Base-by-base conservation (phyloP, 2,797 vertebrate species). In the Phyllotis vaccarum region DNA sequence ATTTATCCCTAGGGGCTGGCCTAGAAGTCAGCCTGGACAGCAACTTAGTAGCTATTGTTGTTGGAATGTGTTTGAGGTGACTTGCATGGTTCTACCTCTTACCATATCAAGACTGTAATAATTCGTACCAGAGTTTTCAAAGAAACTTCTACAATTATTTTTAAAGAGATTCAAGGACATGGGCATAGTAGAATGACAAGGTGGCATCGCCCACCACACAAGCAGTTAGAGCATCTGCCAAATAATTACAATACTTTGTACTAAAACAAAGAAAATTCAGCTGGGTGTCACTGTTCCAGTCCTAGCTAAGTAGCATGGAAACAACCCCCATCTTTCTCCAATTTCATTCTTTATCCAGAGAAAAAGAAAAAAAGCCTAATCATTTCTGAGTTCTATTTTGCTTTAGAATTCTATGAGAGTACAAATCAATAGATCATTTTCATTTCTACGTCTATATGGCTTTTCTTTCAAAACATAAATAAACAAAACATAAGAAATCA, bases 361-460 rank as follows among this genome's bases (percentile, higher is more conserved):
- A 70, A 7, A 12, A 75, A 56, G 43, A 12, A 70, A 7, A 24
- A 54, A 74, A 7, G 19, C 0, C 93, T 54, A 12, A 70, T 62
- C 11, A 80, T 79, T 70, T 90, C 76, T 68, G 54, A 74, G 16
- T 83, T 95, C 5, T 83, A 31, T 79, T 89, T 68, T 80, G 4
- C 8, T 94, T 66, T 49, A 34, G 2, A 95, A 80, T 94, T 93
- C 46, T 79, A 93, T 62, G 27, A 78, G 74, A 49, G 31, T 66
- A 92, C 29, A 81, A 72, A 76, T 91, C 13, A 88, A 64, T 79
- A 93, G 91, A 68, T 89, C 34, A 86, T 22, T 74, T 89, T 95
- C 37, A 89, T 62, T 74, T 72, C 46, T 24, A 72, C 11, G 17
- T 89, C 46, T 60, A 60, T 60, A 60, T 8, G 66, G 31, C 6